Conservation (phyloP, 2,113 vertebrate species). For the Collichthys lucidus region DNA sequence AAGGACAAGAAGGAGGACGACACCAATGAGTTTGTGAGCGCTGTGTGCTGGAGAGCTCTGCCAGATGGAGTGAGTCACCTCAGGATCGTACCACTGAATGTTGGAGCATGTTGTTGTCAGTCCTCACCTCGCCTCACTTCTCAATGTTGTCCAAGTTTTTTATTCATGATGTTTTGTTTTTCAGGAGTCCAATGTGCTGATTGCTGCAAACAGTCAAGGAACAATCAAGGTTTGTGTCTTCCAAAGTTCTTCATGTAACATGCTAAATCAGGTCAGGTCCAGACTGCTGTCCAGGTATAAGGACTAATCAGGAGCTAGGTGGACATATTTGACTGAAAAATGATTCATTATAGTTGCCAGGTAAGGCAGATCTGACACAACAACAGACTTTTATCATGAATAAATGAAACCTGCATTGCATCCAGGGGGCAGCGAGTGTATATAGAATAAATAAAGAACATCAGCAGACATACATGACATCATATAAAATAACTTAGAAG, state of each 20-base stretch:
- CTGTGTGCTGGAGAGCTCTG: conserved; percentile 97
- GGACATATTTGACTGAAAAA: too few species aligned
- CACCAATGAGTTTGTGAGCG: conserved; percentile 99
- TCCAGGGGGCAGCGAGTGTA: too few species aligned
- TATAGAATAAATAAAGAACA: too few species aligned
- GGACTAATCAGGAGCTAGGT: too few species aligned
- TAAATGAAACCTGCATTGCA: too few species aligned
- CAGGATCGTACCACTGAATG: too few species aligned
- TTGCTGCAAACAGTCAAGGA: conserved; percentile 99
- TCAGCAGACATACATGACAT: too few species aligned
- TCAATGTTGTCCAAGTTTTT: background rate
- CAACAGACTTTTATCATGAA: too few species aligned
- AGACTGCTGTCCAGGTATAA: background rate
- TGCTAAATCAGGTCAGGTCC: background rate
- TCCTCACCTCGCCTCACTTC: background rate
- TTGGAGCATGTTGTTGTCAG: too few species aligned
- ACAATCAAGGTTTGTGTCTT: conserved; percentile 96
- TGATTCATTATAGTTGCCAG: too few species aligned
- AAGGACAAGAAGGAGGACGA: conserved; percentile 99
- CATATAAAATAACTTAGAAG: too few species aligned
- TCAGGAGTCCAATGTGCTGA: conserved; percentile 98
- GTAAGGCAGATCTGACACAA: too few species aligned
- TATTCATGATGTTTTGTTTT: conserved; percentile 69
- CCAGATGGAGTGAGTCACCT: conserved; percentile 92
- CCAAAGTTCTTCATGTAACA: background rate